Evolutionary conservation across 2,888 invertebrate genomes (phyloP).

Genomic region (Synergus japonicus): DNA sequence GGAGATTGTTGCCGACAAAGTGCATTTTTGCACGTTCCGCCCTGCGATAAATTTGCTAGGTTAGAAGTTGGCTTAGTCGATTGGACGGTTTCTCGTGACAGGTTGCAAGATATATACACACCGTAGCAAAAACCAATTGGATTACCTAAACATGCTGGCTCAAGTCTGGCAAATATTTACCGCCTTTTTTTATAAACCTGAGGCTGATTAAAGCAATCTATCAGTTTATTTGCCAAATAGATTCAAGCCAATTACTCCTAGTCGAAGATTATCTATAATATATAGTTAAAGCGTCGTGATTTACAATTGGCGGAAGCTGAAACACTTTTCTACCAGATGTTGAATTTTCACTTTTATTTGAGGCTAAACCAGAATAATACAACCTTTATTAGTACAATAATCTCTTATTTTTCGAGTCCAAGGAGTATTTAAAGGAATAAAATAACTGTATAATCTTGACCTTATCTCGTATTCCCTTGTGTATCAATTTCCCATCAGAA

Average conservation of each 20-base stretch:
- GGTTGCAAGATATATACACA: conserved; percentile 18
- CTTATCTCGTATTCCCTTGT: not conserved
- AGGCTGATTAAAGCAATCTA: not conserved
- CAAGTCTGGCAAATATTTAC: not conserved
- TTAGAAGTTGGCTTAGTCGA: conserved; percentile 33
- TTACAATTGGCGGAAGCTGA: not conserved
- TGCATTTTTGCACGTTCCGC: conserved; percentile 62
- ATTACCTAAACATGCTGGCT: conserved; percentile 20
- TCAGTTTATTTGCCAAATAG: conserved; percentile 4
- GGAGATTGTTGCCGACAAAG: conserved; percentile 58
- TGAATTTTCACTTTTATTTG: not conserved
- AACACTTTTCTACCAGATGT: not conserved
- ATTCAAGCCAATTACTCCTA: not conserved
- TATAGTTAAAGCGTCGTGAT: not conserved
- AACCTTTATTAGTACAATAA: not conserved
- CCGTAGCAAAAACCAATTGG: conserved; percentile 17
- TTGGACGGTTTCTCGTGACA: conserved; percentile 30
- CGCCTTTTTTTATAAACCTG: conserved; percentile 1
- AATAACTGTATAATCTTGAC: not conserved
- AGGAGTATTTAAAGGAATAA: not conserved
- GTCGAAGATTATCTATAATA: not conserved
- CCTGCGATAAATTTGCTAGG: conserved; percentile 57
- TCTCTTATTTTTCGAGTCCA: not conserved
- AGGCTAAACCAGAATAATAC: not conserved
- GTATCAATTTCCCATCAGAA: not conserved